phyloP scores from a whole-genome alignment of 2,888 invertebrate species.

The Sipha maydis region DNA sequence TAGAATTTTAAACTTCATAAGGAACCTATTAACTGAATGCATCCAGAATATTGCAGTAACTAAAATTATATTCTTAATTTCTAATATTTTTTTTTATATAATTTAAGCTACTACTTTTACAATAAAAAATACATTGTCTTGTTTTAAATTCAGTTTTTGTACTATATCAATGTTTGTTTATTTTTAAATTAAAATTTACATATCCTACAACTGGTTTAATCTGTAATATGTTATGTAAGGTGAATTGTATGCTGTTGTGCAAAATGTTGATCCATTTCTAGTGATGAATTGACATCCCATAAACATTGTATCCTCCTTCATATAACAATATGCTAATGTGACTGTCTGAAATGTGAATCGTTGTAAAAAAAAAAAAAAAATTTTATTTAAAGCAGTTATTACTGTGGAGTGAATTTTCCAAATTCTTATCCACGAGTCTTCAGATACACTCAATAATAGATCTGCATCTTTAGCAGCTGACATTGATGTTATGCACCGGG shows the following conservation, averaged over 20 bases:
- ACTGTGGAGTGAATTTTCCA: slow-evolving; percentile 63
- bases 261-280: slow-evolving; percentile 65
- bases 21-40: slow-evolving; percentile 9
- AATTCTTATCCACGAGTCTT: slow-evolving; percentile 66
- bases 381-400: neutral
- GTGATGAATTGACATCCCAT: slow-evolving; percentile 66
- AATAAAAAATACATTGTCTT: slow-evolving; percentile 56
- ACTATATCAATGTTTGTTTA: neutral
- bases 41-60: slow-evolving; percentile 24
- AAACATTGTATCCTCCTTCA: slow-evolving; percentile 65
- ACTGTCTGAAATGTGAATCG: slow-evolving; percentile 11
- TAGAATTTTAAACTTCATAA: slow-evolving; percentile 37
- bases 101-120: slow-evolving; percentile 51
- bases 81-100: slow-evolving; percentile 48
- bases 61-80: slow-evolving; percentile 35
- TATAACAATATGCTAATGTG: slow-evolving; percentile 36
- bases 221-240: slow-evolving; percentile 65
- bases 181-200: slow-evolving; percentile 25
- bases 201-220: slow-evolving; percentile 37
- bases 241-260: slow-evolving; percentile 66
- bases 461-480: slow-evolving; percentile 65
- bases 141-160: slow-evolving; percentile 40
- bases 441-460: slow-evolving; percentile 65
- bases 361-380: neutral
- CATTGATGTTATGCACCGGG: slow-evolving; percentile 66